phyloP scores from a whole-genome alignment of 2,797 vertebrate species.

The Gallinago nigripennis region DNA sequence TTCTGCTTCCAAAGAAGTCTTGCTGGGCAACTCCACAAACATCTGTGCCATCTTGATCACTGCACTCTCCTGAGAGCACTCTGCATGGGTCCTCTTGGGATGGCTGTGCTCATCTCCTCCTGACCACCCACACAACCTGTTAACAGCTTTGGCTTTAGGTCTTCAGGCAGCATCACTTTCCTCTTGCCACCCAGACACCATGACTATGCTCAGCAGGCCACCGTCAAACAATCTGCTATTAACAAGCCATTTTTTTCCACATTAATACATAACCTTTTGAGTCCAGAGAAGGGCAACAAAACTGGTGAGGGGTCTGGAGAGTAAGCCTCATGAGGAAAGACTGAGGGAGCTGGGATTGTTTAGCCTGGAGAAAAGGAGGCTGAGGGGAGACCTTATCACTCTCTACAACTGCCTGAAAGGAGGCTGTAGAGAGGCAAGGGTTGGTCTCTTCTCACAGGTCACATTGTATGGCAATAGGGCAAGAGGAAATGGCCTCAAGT shows the following conservation, averaged over 20 bases:
- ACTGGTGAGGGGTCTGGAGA: too few species aligned
- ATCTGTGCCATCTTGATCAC: background rate
- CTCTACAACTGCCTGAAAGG: too few species aligned
- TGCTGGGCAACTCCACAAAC: background rate
- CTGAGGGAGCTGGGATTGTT: too few species aligned
- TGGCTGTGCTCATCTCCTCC: background rate
- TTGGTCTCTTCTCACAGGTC: too few species aligned
- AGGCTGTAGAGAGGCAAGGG: too few species aligned
- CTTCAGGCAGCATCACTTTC: background rate
- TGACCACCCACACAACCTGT: background rate
- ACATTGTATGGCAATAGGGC: too few species aligned
- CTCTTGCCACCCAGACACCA: background rate
- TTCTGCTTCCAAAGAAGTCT: background rate
- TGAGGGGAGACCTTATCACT: too few species aligned
- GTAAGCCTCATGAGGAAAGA: too few species aligned
- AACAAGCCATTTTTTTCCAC: background rate
- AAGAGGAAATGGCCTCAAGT: too few species aligned
- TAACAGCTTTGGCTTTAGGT: background rate
- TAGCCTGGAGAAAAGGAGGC: too few species aligned
- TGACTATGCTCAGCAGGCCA: background rate
- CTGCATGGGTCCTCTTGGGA: background rate
- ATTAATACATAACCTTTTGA: background rate
- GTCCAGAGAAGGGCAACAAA: too few species aligned
- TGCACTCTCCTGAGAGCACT: accelerated
- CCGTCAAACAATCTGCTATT: background rate